Evolutionary conservation across 1,140 invertebrate species (phyloP), one percentile per base, ranked within the genome.

Genomic region (Drosophila pseudoobscura): DNA sequence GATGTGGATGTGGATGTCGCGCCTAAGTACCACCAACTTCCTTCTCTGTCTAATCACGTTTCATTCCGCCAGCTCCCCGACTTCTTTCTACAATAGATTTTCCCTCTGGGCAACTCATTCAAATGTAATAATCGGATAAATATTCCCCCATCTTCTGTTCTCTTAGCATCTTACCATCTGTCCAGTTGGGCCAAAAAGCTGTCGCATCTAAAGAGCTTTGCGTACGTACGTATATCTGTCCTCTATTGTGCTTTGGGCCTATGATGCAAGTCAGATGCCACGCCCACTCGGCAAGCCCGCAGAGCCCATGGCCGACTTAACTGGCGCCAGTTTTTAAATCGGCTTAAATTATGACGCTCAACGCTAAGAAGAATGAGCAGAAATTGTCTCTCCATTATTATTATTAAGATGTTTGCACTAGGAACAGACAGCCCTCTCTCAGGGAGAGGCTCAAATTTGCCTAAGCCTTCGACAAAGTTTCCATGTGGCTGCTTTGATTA

Each of bases 401-500:
- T 84, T 75, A 83, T 75, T 79, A 84, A 78, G 70, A 66, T 83
- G 79, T 84, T 84, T 78, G 63, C 65, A 52, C 78, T 83, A 41
- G 26, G 9, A 50, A 47, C 59, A 71, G 44, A 20, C 22, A 13
- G 24, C 4, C 20, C 20, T 20, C 20, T 20, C 20, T 20, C 8
- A 31, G 31, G 31, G 31, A 35, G 8, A 41, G 22, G 17, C 65
- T 31, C 2, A 13, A 68, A 66, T 66, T 66, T 69, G 17, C n/a
- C 17, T 20, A 69, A 49, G 24, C 24, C 31, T 24, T 41, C n/a
- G 24, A 7, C 4, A 29, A 41, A 68, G 31, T 68, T 41, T 47
- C 3, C 6, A 15, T 7, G 13, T 17, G 9, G 13, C 17, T 17
- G 50, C 9, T 17, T 52, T 52, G 6, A n/a, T 13, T n/a, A 4